A percentile compares a stretch with the other conserved stretches of the same genome.
Evolutionary conservation across 2,797 vertebrate species (phyloP).

Genomic region (Pangasius mekongensis): DNA sequence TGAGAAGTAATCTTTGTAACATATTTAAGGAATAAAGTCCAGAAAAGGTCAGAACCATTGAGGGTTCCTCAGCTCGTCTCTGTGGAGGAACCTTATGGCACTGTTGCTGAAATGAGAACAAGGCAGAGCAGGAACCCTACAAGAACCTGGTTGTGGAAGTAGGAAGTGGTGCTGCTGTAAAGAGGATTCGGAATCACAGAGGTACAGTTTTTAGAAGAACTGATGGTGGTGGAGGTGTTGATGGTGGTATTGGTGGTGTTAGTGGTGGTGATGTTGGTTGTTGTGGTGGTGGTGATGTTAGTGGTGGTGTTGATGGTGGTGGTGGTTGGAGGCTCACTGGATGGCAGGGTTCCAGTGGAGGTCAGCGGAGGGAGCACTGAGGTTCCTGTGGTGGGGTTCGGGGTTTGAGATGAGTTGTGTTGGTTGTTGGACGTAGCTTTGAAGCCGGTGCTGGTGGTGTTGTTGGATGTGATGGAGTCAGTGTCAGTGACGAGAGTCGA

Average conservation of each 20-base stretch:
- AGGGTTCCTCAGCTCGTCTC: not conserved
- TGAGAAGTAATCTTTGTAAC: not conserved
- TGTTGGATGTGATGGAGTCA: not conserved
- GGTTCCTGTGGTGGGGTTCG: not conserved
- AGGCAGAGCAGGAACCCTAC: not conserved
- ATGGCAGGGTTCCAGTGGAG: not conserved
- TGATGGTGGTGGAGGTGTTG: not conserved
- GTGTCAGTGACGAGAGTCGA: not conserved
- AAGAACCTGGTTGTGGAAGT: not conserved
- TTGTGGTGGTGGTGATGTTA: not conserved
- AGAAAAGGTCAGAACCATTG: not conserved
- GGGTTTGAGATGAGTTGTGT: not conserved
- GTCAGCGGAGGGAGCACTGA: no score
- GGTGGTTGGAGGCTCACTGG: not conserved
- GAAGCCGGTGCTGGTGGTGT: not conserved
- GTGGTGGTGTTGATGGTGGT: not conserved
- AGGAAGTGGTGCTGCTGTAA: not conserved
- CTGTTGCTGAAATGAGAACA: not conserved
- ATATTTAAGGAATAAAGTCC: not conserved
- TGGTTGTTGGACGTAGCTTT: not conserved
- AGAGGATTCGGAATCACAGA: not conserved
- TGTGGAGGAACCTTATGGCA: not conserved
- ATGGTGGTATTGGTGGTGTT: not conserved
- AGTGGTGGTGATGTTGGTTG: no score
- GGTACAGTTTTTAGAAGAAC: not conserved